Conservation (phyloP, 1,140 invertebrate genomes). For the Paracyclopina nana region DNA sequence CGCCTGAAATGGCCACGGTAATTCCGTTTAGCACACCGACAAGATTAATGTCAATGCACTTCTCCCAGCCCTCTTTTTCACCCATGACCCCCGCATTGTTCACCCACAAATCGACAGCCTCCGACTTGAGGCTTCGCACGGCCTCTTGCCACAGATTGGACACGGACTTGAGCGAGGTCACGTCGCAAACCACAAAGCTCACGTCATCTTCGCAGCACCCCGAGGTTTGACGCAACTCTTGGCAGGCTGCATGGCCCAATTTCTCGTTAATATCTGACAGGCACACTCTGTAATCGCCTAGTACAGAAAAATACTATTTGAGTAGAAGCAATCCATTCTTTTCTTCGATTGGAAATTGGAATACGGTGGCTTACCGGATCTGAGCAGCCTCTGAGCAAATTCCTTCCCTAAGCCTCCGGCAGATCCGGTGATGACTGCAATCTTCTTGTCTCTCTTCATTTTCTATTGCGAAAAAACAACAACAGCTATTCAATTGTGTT, state of each 20-base stretch:
- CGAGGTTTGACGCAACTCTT: background rate
- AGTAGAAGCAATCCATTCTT: too few species aligned
- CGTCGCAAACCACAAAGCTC: background rate
- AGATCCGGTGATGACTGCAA: background rate
- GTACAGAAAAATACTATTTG: too few species aligned
- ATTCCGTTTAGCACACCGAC: background rate
- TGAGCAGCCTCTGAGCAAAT: slow-evolving; percentile 7
- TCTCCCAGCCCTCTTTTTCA: slow-evolving; percentile 11
- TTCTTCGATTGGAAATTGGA: too few species aligned
- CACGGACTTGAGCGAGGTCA: background rate
- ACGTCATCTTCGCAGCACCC: background rate
- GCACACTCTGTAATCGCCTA: background rate
- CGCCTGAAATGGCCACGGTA: slow-evolving; percentile 12
- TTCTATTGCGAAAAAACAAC: too few species aligned
- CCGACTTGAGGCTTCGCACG: background rate
- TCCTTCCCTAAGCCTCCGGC: slow-evolving; percentile 4
- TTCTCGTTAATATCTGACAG: background rate
- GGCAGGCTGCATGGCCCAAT: background rate
- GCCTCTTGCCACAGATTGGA: background rate
- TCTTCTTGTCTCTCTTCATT: too few species aligned
- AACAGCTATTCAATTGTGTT: too few species aligned
- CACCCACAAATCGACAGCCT: background rate
- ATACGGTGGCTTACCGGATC: too few species aligned
- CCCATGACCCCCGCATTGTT: slow-evolving; percentile 15
- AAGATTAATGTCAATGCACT: slow-evolving; percentile 14